Evolutionary conservation across 2,888 invertebrate species (phyloP).

Genomic region (Hydrotaea diabolus): DNA sequence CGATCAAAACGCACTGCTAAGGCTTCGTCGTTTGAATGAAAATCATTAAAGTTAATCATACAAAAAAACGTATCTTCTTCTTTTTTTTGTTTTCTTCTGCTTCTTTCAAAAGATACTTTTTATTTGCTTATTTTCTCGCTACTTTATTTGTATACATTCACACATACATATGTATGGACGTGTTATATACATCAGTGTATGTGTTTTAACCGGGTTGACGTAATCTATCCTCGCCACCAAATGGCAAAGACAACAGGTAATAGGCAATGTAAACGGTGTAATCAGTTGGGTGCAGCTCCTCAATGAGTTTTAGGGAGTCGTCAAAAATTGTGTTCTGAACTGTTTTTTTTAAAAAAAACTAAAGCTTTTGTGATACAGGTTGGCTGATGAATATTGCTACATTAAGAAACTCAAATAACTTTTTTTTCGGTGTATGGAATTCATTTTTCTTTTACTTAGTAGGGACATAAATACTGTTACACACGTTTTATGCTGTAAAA

Average conservation of each 20-base stretch:
- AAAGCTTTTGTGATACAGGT: too few species aligned
- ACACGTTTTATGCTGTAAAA: too few species aligned
- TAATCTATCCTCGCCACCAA: conserved; percentile 32
- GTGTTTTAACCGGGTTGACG: conserved; percentile 45
- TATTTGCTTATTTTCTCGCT: conserved; percentile 22
- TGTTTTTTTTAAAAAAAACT: too few species aligned
- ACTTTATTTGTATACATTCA: conserved; percentile 21
- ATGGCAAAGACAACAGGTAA: background rate
- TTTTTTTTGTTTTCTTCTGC: conserved; percentile 13
- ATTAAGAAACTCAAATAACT: too few species aligned
- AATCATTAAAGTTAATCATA: conserved; percentile 47
- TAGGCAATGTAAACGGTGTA: background rate
- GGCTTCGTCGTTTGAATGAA: conserved; percentile 45
- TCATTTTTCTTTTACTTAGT: too few species aligned
- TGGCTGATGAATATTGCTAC: too few species aligned
- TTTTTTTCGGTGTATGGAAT: too few species aligned
- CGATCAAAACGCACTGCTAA: conserved; percentile 39
- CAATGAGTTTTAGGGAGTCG: too few species aligned
- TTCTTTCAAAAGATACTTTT: conserved; percentile 24
- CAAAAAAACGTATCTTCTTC: conserved; percentile 14
- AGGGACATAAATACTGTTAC: too few species aligned
- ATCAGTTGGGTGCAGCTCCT: background rate
- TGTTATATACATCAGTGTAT: background rate
- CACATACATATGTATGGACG: background rate
- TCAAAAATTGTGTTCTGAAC: too few species aligned